Conservation (phyloP, 2,113 vertebrate species). For the Equus przewalskii region DNA sequence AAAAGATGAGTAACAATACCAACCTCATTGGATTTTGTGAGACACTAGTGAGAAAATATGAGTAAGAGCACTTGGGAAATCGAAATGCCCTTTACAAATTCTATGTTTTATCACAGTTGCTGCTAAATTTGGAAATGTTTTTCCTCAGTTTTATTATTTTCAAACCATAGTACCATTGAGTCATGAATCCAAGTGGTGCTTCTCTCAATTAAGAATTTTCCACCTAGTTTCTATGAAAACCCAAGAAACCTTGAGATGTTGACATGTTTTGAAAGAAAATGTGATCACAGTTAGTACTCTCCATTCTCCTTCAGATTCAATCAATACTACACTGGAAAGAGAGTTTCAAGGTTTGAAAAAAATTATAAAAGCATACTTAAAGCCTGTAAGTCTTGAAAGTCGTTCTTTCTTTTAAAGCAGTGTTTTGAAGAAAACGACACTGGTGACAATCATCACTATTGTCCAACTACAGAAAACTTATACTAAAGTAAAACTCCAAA, state of each 20-base stretch:
- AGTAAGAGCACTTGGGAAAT: background rate
- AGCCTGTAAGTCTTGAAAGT: background rate
- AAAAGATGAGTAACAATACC: background rate
- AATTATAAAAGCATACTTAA: background rate
- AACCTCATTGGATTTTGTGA: slow-evolving; percentile 37
- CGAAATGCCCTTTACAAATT: slow-evolving; percentile 29
- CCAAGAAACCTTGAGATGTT: background rate
- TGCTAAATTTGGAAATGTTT: background rate
- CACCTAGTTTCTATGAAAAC: background rate
- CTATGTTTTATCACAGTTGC: background rate
- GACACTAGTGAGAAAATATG: background rate
- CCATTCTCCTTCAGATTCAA: background rate
- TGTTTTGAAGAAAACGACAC: background rate
- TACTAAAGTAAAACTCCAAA: slow-evolving; percentile 23
- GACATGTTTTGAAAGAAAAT: slow-evolving; percentile 43
- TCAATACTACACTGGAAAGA: background rate
- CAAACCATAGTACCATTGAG: background rate
- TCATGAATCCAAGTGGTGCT: background rate
- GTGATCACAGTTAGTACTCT: background rate
- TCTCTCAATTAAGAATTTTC: background rate
- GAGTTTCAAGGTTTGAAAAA: background rate
- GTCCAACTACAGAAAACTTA: background rate
- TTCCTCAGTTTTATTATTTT: background rate
- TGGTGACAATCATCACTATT: background rate
- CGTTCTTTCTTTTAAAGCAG: slow-evolving; percentile 45